Base-by-base conservation (phyloP, 2,113 vertebrate species). In the Lipophrys pholis region DNA sequence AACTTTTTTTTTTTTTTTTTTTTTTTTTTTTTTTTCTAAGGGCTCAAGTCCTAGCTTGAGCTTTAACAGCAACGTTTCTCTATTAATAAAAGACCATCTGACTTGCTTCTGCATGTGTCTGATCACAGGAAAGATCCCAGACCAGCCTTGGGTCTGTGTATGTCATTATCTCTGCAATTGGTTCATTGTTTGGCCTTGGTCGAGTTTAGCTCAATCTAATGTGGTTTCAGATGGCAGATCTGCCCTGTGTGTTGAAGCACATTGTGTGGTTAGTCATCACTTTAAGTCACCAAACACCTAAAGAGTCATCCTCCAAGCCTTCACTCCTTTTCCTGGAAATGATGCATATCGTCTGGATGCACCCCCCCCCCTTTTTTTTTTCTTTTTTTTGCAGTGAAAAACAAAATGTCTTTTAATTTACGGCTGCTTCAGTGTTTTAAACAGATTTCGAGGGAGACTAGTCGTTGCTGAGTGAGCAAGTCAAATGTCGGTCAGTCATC, bases 311-410 rank as follows among this genome's bases (percentile, higher is more conserved):
- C 63, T 58, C 21, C 36, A 77, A 67, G 68, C 69, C 84, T 11
- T 73, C 82, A 78, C 71, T 76, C 85, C 51, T 54, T 73, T 83
- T 73, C 83, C 86, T 70, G 82, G 74, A 82, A 88, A 79, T 75
- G 83, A 87, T 88, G 82, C 69, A 41, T 82, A 69, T 80, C 59
- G 76, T 73, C 80, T 77, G 68, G 48, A 36, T 69, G 73, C 52
- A 71, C 76, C 65, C 48, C 74, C 65, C 75, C 59, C 66, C 58
- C 64, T 30, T 30, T 30, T 30, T 30, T 30, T 30, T 30, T 30
- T 30, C 4, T 30, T 30, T 30, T 30, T 12, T 62, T 74, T 76
- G 64, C 80, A 59, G 71, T 38, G 57, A 71, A 78, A 69, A 54
- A 21, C 69, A 78, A 30, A 30, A 30, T 2, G 21, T 55, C 48